Evolutionary conservation across 2,888 invertebrate species (phyloP), one percentile per base, ranked within the genome.

Genomic region (Papilio protenor): DNA sequence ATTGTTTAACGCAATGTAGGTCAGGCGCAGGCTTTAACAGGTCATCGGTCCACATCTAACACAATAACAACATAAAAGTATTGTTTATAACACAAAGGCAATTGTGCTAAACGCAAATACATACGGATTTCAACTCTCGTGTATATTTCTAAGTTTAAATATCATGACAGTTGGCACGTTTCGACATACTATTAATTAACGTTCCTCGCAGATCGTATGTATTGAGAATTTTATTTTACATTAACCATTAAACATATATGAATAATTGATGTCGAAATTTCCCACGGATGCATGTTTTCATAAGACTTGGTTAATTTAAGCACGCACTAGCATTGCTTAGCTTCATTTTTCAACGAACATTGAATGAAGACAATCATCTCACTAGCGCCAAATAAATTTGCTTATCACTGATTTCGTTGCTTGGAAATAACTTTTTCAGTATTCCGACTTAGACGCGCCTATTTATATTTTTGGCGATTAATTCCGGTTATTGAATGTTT

Each of bases 41-140:
- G 85, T 87, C 87, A 86, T 85, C 83, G 83, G 84, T 84, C 86
- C 81, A 87, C 87, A 89, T 87, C 87, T 87, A 81, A 86, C 87
- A 91, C 91, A 93, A 92, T 92, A 89, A 88, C 90, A 90, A 89
- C 88, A 91, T 91, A 90, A 89, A 86, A 84, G 91, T 90, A 93
- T 93, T 94, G 92, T 94, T 91, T 89, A 87, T 85, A 86, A 84
- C 87, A 93, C 92, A 92, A 93, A 91, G 91, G 89, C 88, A 89
- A 92, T 92, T 92, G 90, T 87, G 82, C 84, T 87, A 88, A 87
- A 86, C 87, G 86, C 21, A 69, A 69, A 45, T 86, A 85, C 90
- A 88, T 89, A 90, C 89, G 90, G 55, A 72, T 72, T 78, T 69
- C 57, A 23, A 74, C 89, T 88, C 88, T 85, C 86, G 49, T 49